Conservation (phyloP, 2,888 invertebrate species). For the Caenorhabditis japonica region DNA sequence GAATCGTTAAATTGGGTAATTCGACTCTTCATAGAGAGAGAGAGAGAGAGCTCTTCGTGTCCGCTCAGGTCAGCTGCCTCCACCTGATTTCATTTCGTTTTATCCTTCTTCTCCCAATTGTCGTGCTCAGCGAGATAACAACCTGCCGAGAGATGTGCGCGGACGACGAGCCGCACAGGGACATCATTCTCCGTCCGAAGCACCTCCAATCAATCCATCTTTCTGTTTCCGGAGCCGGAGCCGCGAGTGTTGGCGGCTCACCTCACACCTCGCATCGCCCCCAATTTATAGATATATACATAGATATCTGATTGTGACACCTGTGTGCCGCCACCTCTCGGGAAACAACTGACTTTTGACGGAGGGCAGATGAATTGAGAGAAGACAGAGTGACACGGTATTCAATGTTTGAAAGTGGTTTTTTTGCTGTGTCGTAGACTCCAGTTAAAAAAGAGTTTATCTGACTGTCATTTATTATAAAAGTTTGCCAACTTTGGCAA, state of each 20-base stretch:
- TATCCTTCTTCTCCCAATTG: too few relatives aligned
- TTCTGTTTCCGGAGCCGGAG: conserved; percentile 21
- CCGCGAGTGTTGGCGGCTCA: conserved; percentile 26
- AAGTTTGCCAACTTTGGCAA: too few relatives aligned
- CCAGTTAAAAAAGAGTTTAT: too few relatives aligned
- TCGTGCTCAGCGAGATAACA: conserved; percentile 1
- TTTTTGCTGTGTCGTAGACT: too few relatives aligned
- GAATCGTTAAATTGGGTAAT: conserved; percentile 51
- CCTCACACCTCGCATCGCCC: conserved; percentile 32
- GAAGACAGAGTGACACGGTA: not conserved
- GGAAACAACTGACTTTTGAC: conserved; percentile 21
- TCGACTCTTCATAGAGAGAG: conserved; percentile 40
- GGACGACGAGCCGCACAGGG: not conserved
- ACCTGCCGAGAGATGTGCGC: not conserved
- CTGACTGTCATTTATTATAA: too few relatives aligned
- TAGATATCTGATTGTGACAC: conserved; percentile 47
- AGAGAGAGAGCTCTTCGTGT: conserved; percentile 5
- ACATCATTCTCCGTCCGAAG: not conserved
- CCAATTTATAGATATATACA: too few relatives aligned
- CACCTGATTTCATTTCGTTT: conserved; percentile 32
- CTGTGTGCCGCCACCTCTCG: conserved; percentile 24
- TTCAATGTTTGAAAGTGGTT: too few relatives aligned
- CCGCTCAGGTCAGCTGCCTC: conserved; percentile 37
- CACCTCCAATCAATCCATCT: conserved; percentile 33
- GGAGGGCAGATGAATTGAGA: not conserved